Conservation (phyloP, 2,888 invertebrate species). For the Campaea margaritaria region DNA sequence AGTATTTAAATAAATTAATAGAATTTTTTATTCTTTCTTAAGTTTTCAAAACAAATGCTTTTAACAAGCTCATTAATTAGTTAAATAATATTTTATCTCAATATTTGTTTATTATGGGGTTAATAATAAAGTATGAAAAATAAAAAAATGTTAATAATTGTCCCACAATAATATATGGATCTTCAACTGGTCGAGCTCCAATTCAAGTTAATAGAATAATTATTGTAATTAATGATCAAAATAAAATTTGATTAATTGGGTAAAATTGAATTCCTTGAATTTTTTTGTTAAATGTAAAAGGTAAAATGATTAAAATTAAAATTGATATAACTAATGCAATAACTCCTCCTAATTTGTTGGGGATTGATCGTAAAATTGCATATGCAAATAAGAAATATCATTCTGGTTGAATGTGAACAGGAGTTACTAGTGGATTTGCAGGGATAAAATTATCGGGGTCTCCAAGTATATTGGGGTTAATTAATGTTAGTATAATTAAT, state of each 20-base stretch:
- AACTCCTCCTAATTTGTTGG: constrained; percentile 92
- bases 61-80: constrained; percentile 87
- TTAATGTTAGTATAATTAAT: constrained; percentile 81
- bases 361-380: constrained; percentile 91
- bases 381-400: constrained; percentile 94
- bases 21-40: constrained; percentile 84
- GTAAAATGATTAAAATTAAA: constrained; percentile 87
- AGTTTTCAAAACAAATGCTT: constrained; percentile 90
- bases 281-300: constrained; percentile 84
- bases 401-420: constrained; percentile 92
- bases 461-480: constrained; percentile 85
- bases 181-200: constrained; percentile 88
- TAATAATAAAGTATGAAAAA: too few relatives aligned
- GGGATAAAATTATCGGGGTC: constrained; percentile 91
- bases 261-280: constrained; percentile 86
- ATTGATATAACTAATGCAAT: constrained; percentile 88
- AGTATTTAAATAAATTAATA: constrained; percentile 86
- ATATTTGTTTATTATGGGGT: constrained; percentile 66
- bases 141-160: constrained; percentile 54
- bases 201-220: constrained; percentile 89
- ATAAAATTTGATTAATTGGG: constrained; percentile 85
- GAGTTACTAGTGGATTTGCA: constrained; percentile 88
- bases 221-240: constrained; percentile 84
- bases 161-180: constrained; percentile 86
- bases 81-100: constrained; percentile 78